Base-by-base conservation (phyloP, 2,888 invertebrate genomes). In the Torymus tubicola region DNA sequence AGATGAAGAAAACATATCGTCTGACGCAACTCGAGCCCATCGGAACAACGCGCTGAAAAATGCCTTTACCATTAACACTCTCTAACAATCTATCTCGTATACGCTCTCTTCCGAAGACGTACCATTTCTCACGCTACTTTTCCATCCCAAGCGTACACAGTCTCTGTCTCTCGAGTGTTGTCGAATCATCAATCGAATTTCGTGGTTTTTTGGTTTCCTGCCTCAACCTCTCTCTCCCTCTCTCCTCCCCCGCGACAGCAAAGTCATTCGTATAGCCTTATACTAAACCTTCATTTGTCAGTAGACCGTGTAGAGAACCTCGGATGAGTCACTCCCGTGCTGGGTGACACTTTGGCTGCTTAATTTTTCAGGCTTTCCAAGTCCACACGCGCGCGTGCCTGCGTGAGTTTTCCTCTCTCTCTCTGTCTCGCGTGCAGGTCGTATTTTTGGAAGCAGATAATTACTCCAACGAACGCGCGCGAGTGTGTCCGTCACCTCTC, bases 281-380 rank as follows among this genome's bases (percentile, higher is more conserved):
- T 18, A n/a, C 57, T 16, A 52, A 57, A 64, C 69, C 79, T 60
- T 70, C 77, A 67, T 80, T 80, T 71, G 31, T 75, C 80, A 71
- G 57, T 61, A 21, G 50, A 18, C 5, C 24, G 16, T 18, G n/a
- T 61, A 63, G 57, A 61, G 70, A 80, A 76, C 80, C 73, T 58
- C 71, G 79, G 77, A 55, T 42, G 8, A 42, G 42, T 42, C 42
- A 42, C 68, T 61, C 73, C 73, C 21, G 18, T 42, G 70, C 65
- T 81, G 65, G 18, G 65, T 57, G 65, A 65, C 73, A 57, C 73
- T n/a, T 24, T 16, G 63, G 50, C 72, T 81, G 68, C 68, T 81
- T 82, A 83, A 84, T 84, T 84, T 85, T 81, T 84, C 83, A 84
- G 74, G 81, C 82, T 83, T 81, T 78, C 72, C 78, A 50, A 2